Conservation (phyloP, 2,797 vertebrate species). For the Acipenser transmontanus region DNA sequence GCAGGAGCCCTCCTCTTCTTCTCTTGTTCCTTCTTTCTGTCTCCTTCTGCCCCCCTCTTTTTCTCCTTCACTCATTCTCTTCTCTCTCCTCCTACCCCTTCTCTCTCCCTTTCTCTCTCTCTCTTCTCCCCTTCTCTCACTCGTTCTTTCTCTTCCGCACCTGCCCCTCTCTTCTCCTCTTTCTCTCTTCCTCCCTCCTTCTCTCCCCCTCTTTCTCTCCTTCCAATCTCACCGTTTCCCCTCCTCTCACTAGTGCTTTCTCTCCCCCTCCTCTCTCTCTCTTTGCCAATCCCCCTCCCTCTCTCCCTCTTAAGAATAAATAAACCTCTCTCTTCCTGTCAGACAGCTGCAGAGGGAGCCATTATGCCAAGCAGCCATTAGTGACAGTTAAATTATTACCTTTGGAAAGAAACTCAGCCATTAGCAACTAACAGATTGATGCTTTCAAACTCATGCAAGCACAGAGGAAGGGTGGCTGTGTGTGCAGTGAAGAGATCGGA, state of each 20-base stretch:
- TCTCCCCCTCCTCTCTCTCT: not conserved
- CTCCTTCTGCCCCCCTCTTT: not conserved
- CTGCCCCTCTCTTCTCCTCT: not conserved
- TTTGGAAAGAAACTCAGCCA: slow-evolving; percentile 5
- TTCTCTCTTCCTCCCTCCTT: not conserved
- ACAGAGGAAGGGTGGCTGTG: no score
- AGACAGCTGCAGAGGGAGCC: slow-evolving; percentile 7
- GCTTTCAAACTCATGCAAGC: no score
- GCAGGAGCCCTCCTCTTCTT: not conserved
- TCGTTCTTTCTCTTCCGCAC: not conserved
- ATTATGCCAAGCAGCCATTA: slow-evolving; percentile 23
- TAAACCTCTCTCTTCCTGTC: not conserved
- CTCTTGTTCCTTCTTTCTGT: not conserved
- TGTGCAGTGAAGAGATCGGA: no score
- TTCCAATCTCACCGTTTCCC: not conserved
- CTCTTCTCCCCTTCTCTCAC: not conserved
- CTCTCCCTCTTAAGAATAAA: not conserved
- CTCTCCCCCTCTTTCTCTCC: slow-evolving; percentile 3
- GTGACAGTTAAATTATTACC: slow-evolving; percentile 31
- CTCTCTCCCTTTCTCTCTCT: not conserved
- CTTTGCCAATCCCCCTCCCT: not conserved
- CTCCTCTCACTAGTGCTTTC: not conserved
- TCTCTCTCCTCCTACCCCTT: not conserved
- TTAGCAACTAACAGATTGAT: not conserved
- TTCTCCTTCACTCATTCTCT: no score